phyloP scores from a whole-genome alignment of 1,140 invertebrate genomes.

The Cydia fagiglandana region DNA sequence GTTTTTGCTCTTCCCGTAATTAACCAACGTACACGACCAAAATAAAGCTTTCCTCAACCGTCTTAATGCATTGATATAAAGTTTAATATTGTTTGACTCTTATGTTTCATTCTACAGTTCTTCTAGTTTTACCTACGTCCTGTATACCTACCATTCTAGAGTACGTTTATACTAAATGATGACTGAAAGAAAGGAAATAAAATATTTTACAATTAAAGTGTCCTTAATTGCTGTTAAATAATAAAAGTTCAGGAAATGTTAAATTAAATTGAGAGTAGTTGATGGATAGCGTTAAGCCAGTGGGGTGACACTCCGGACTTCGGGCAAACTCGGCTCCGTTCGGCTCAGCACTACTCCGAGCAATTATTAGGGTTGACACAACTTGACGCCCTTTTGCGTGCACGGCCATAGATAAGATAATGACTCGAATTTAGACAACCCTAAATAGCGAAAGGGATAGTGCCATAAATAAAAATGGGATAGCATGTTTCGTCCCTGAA shows the following conservation, averaged over 20 bases:
- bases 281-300: not conserved
- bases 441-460: no score
- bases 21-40: constrained; percentile 35
- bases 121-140: not conserved
- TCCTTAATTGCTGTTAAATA: not conserved
- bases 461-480: no score
- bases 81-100: not conserved
- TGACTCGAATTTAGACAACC: no score
- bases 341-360: no score
- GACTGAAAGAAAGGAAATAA: not conserved
- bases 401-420: no score
- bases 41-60: not conserved
- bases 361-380: no score
- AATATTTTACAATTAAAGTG: not conserved
- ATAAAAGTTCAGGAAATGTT: not conserved
- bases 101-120: not conserved
- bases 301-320: no score
- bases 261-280: not conserved
- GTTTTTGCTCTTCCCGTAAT: constrained; percentile 48
- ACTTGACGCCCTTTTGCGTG: no score
- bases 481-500: no score
- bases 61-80: not conserved
- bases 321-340: no score
- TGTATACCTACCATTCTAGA: not conserved
- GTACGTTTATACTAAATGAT: not conserved